phyloP scores from a whole-genome alignment of 1,140 invertebrate species.

The Pollicipes pollicipes region DNA sequence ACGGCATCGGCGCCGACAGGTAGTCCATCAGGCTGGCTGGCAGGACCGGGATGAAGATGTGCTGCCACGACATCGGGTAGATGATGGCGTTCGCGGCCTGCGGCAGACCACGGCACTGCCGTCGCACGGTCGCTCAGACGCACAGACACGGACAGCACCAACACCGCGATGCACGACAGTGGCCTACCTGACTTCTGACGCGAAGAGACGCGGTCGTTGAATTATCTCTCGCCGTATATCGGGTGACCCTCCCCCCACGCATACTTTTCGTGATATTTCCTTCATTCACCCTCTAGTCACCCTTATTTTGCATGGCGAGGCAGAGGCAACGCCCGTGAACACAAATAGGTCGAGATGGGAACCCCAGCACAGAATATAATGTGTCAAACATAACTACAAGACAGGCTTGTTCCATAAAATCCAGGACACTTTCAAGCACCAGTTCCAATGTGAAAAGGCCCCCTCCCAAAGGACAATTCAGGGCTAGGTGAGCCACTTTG shows the following conservation, averaged over 20 bases:
- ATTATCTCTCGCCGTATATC: too few species aligned
- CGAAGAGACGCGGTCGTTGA: too few species aligned
- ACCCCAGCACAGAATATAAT: background rate
- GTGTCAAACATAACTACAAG: background rate
- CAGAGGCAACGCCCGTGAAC: background rate
- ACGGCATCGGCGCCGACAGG: constrained; percentile 34
- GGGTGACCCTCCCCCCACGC: too few species aligned
- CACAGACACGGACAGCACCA: too few species aligned
- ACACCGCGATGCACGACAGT: too few species aligned
- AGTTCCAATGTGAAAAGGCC: background rate
- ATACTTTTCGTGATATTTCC: background rate
- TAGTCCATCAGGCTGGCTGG: constrained; percentile 75
- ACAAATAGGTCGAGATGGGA: background rate
- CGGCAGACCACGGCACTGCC: too few species aligned
- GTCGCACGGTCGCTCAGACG: too few species aligned
- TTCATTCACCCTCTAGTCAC: background rate
- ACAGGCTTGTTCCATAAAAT: background rate
- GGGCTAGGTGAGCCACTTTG: too few species aligned
- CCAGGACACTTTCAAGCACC: background rate
- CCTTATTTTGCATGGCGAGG: background rate
- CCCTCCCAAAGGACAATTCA: too few species aligned
- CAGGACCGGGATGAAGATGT: constrained; percentile 87
- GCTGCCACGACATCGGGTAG: constrained; percentile 96
- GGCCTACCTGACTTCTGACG: too few species aligned
- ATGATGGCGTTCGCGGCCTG: constrained; percentile 82